Conservation (phyloP, 2,113 vertebrate genomes). For the Dromiciops gliroides region DNA sequence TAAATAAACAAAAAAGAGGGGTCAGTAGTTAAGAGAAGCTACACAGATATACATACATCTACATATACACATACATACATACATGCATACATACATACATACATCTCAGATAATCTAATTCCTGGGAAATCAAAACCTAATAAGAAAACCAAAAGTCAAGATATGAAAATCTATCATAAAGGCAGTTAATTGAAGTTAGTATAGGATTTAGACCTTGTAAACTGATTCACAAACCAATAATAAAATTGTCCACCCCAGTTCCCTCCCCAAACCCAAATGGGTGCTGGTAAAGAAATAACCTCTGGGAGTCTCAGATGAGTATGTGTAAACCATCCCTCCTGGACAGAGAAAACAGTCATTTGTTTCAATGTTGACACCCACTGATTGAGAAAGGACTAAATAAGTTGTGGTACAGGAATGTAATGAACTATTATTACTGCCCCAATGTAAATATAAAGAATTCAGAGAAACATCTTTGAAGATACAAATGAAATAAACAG, state of each 20-base stretch:
- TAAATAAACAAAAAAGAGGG: no score
- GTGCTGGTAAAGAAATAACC: background rate
- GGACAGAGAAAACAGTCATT: background rate
- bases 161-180: background rate
- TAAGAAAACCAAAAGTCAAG: background rate
- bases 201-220: background rate
- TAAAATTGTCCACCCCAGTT: background rate
- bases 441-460: background rate
- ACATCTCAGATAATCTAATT: background rate
- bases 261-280: no score
- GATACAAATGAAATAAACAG: background rate
- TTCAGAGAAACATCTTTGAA: background rate
- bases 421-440: background rate
- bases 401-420: background rate
- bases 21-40: background rate
- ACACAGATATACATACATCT: background rate
- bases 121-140: background rate
- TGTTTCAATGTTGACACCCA: background rate
- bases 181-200: background rate
- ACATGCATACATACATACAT: no score
- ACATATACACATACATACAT: no score
- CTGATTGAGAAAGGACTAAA: background rate
- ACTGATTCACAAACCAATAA: background rate
- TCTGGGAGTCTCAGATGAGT: background rate
- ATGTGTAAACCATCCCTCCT: background rate